phyloP scores from a whole-genome alignment of 2,797 vertebrate genomes.

The Rhynchonycteris naso region DNA sequence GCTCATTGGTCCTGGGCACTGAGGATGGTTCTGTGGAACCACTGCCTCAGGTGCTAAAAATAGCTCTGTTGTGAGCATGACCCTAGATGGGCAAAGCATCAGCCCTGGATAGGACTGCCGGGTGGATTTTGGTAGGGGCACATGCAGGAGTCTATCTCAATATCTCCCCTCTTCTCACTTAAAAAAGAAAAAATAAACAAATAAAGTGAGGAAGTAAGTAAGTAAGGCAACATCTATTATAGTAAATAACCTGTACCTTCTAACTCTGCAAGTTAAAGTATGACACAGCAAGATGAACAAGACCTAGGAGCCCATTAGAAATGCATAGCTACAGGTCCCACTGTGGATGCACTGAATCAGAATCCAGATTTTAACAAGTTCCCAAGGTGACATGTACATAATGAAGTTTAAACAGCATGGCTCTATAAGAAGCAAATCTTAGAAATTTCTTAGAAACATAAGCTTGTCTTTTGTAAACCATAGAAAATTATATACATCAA shows the following conservation, averaged over 20 bases:
- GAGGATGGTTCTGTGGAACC: no score
- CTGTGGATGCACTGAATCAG: neutral
- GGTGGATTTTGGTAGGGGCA: no score
- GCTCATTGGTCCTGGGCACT: no score
- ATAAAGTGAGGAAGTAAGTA: no score
- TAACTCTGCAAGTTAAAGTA: neutral
- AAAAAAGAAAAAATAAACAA: no score
- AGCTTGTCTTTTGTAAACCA: neutral
- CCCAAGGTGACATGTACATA: neutral
- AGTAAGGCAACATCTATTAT: neutral
- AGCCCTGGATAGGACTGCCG: no score
- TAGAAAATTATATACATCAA: neutral
- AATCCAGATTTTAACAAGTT: neutral
- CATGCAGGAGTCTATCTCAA: no score
- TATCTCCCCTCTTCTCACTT: no score
- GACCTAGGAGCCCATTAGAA: neutral
- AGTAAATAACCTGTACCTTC: neutral
- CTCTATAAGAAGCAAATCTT: neutral
- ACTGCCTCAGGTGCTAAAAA: no score
- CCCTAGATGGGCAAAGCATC: no score
- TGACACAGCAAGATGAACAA: neutral
- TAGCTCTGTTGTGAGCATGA: no score
- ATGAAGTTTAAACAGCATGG: neutral
- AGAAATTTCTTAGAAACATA: neutral
- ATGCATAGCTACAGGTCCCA: neutral